Conservation (phyloP, 92 coral and sea anemone species). For the Pocillopora grandis region DNA sequence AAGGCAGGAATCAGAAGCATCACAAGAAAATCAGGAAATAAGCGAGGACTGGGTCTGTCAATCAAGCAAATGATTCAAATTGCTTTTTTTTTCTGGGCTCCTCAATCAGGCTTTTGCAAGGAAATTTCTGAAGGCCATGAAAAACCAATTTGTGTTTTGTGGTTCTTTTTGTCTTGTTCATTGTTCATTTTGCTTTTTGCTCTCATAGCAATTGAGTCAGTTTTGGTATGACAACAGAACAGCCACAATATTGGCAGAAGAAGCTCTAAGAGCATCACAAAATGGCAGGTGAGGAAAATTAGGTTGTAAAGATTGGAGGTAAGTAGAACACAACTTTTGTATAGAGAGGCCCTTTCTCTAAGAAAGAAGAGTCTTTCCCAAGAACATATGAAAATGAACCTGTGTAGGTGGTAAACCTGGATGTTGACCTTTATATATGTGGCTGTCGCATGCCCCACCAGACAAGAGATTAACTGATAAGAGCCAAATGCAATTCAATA, state of each 20-base stretch:
- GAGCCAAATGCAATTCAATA: too few relatives aligned
- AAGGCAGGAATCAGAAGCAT: slow-evolving; percentile 18
- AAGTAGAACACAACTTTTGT: neutral
- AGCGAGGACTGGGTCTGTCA: slow-evolving; percentile 71
- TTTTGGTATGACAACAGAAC: slow-evolving; percentile 72
- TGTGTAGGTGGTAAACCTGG: too few relatives aligned
- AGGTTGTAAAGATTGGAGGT: neutral
- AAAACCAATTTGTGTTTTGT: too few relatives aligned
- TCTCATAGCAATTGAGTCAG: slow-evolving; percentile 70
- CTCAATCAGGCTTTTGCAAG: too few relatives aligned
- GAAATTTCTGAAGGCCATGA: too few relatives aligned
- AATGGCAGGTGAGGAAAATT: slow-evolving; percentile 64
- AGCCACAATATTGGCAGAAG: slow-evolving; percentile 62
- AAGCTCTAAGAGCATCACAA: slow-evolving; percentile 48
- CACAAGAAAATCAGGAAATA: slow-evolving; percentile 41
- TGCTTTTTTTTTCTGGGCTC: neutral
- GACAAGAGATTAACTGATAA: too few relatives aligned
- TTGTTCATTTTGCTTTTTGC: neutral
- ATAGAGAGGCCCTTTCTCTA: neutral
- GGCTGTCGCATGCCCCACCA: too few relatives aligned
- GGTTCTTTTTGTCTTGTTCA: too few relatives aligned
- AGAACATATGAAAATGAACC: too few relatives aligned
- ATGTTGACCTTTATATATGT: too few relatives aligned
- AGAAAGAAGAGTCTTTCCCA: neutral
- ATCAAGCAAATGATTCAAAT: neutral